A percentile compares a stretch with the other conserved stretches of the same genome.
phyloP scores from a whole-genome alignment of 1,140 invertebrate species.

The Pseudomyrmex cubaensis region DNA sequence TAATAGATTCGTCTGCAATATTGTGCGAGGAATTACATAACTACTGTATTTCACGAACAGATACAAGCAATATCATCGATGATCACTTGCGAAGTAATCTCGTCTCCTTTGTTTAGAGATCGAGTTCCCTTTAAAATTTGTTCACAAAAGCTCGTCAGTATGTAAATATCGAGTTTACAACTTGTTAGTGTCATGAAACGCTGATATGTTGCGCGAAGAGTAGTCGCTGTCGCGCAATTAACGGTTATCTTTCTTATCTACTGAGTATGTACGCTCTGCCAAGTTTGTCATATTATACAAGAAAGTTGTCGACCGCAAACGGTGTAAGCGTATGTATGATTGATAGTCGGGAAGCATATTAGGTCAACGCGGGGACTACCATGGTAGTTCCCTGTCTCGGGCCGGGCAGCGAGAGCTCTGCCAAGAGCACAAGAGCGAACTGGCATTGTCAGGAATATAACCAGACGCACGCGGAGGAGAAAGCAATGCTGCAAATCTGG shows the following conservation, averaged over 20 bases:
- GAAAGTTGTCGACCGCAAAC: slow-evolving; percentile 29
- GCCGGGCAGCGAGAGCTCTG: slow-evolving; percentile 5
- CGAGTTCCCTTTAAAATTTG: background rate
- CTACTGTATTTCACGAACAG: background rate
- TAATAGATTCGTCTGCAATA: slow-evolving; percentile 36
- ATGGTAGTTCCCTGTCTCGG: slow-evolving; percentile 68
- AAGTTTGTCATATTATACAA: slow-evolving; percentile 64
- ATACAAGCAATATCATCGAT: background rate
- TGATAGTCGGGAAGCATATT: slow-evolving; percentile 70
- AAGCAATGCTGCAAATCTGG: slow-evolving; percentile 66
- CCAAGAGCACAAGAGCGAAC: background rate
- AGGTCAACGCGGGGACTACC: slow-evolving; percentile 72
- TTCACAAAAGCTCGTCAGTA: background rate
- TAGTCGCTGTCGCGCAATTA: slow-evolving; percentile 18
- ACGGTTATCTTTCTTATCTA: slow-evolving; percentile 40
- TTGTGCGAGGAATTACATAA: background rate
- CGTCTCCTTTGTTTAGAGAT: background rate
- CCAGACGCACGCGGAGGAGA: slow-evolving; percentile 51
- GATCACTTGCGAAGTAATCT: background rate
- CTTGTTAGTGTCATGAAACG: slow-evolving; percentile 32
- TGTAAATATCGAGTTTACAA: slow-evolving; percentile 18
- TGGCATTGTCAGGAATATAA: slow-evolving; percentile 33
- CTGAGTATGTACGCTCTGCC: slow-evolving; percentile 19
- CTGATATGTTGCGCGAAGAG: slow-evolving; percentile 23
- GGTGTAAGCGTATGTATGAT: slow-evolving; percentile 62